phyloP scores from a whole-genome alignment of 2,113 vertebrate species.

The Hylia prasina region DNA sequence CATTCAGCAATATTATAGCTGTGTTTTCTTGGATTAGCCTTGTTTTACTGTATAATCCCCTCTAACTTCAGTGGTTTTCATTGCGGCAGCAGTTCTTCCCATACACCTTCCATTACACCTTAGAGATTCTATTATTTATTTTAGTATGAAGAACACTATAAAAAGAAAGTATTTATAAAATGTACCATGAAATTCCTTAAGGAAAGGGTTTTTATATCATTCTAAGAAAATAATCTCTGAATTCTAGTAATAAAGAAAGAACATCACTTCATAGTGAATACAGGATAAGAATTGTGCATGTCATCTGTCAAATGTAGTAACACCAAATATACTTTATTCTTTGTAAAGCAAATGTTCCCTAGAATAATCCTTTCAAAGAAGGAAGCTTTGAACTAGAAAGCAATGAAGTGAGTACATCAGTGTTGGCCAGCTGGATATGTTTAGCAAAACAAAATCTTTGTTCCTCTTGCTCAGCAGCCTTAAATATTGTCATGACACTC shows the following conservation, averaged over 20 bases:
- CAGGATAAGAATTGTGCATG: background rate
- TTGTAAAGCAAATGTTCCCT: background rate
- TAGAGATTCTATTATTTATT: background rate
- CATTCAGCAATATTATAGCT: background rate
- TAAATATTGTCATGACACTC: background rate
- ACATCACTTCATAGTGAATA: background rate
- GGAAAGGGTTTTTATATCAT: background rate
- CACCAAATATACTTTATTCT: background rate
- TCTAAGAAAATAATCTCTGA: slow-evolving; percentile 1
- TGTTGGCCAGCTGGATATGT: background rate
- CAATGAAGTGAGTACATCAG: background rate
- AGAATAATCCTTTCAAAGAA: slow-evolving; percentile 2
- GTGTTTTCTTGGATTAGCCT: background rate
- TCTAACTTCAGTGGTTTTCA: background rate
- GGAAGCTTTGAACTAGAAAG: slow-evolving; percentile 3
- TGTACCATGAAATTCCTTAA: background rate
- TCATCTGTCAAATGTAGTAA: background rate
- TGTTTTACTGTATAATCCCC: background rate
- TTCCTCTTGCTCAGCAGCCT: background rate
- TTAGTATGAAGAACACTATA: background rate
- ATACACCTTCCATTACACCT: background rate
- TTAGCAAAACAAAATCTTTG: background rate
- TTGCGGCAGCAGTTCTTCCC: background rate
- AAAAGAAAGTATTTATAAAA: background rate
- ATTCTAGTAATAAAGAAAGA: background rate